A percentile compares a stretch with the other conserved stretches of the same genome.
Conservation (phyloP, 1,140 invertebrate species). For the Drosophila persimilis region DNA sequence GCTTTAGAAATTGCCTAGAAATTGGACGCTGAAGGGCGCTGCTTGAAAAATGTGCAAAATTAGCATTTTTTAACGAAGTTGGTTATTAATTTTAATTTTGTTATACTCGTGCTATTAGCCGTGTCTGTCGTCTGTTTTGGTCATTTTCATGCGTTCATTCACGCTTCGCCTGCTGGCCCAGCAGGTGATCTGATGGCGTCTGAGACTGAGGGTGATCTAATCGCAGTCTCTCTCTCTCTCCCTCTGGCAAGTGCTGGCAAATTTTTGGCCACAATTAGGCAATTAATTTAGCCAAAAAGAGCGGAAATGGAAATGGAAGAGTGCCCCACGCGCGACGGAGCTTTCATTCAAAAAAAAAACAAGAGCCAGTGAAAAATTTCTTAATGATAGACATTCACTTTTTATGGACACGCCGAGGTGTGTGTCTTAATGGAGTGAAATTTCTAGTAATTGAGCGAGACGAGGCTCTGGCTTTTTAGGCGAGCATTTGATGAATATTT, state of each 20-base stretch:
- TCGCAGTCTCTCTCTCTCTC: slow-evolving; percentile 28
- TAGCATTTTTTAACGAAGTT: slow-evolving; percentile 55
- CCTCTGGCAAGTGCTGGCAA: slow-evolving; percentile 14
- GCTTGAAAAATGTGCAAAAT: slow-evolving; percentile 40
- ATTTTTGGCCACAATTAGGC: slow-evolving; percentile 64
- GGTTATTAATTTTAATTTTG: slow-evolving; percentile 44
- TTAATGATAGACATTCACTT: slow-evolving; percentile 81
- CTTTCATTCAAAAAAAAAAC: slow-evolving; percentile 39
- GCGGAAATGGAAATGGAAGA: slow-evolving; percentile 78
- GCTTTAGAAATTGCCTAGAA: slow-evolving; percentile 22
- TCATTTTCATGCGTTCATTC: slow-evolving; percentile 38
- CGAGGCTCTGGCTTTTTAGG: slow-evolving; percentile 65
- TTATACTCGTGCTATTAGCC: slow-evolving; percentile 28
- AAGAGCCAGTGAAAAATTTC: slow-evolving; percentile 37
- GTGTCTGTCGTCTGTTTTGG: slow-evolving; percentile 22
- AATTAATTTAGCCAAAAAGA: slow-evolving; percentile 77
- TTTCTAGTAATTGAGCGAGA: slow-evolving; percentile 75
- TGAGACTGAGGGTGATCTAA: slow-evolving; percentile 31
- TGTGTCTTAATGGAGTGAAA: slow-evolving; percentile 78
- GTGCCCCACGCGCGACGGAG: slow-evolving; percentile 25
- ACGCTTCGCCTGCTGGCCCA: slow-evolving; percentile 24
- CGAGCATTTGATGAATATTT: slow-evolving; percentile 76
- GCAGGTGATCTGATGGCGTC: slow-evolving; percentile 49
- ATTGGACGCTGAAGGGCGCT: slow-evolving; percentile 8
- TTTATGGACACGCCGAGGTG: slow-evolving; percentile 70